A percentile compares a stretch with the other conserved stretches of the same genome.
These are phyloP conservation scores for Octopus sinensis DNA, from an alignment of 1,140 invertebrate genomes.

Conservation along the genomic window DNA sequence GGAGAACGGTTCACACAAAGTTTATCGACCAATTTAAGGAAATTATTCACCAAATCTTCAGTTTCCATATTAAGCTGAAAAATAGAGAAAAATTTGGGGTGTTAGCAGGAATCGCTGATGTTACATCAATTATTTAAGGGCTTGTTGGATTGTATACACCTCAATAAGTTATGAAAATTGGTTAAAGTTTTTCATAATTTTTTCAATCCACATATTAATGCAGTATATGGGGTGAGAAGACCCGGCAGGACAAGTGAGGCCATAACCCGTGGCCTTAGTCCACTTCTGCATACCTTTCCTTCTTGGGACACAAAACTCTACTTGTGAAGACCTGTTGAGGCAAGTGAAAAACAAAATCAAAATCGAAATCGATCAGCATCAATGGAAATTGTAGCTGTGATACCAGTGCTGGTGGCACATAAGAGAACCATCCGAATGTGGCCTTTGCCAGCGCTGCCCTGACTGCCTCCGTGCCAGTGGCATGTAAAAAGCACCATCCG, in stretches of 20 bases:
- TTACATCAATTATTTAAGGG: background rate
- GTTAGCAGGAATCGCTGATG: background rate
- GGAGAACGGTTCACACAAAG: conserved; percentile 28
- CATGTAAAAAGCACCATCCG: too few species aligned
- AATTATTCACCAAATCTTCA: conserved; percentile 34
- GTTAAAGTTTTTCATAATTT: background rate
- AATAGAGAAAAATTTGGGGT: background rate
- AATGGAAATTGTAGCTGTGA: too few species aligned
- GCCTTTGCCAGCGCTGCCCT: too few species aligned
- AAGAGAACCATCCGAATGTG: too few species aligned
- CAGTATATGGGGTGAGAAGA: background rate
- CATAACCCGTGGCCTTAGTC: background rate
- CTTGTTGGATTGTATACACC: background rate
- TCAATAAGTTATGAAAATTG: background rate
- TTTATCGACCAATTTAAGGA: conserved; percentile 24
- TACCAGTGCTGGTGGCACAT: too few species aligned
- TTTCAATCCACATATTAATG: background rate
- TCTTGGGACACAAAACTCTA: too few species aligned
- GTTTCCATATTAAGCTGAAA: conserved; percentile 36
- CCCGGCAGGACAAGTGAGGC: too few species aligned
- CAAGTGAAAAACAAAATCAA: too few species aligned
- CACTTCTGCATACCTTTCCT: background rate
- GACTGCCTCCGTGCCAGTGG: too few species aligned
- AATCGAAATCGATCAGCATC: too few species aligned
- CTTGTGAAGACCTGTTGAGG: too few species aligned